Base-by-base conservation (phyloP, 1,140 invertebrate species). In the Drosophila pectinifera region DNA sequence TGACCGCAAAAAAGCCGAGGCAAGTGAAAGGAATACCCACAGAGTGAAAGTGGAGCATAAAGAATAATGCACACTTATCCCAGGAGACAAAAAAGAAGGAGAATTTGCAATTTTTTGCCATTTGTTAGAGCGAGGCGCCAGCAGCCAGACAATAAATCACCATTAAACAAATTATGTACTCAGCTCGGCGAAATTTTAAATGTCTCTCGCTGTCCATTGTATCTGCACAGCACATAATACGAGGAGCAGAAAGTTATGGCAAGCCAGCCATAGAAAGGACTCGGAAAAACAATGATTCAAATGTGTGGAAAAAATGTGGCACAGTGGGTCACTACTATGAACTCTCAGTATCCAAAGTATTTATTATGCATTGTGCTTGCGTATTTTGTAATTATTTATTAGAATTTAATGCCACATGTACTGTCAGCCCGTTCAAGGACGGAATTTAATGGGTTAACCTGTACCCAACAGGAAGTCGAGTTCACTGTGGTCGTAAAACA, bases 161-260 rank as follows among this genome's bases (percentile, higher is more conserved):
- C 83, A 86, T 86, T 86, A 86, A 86, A 72, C 83, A 86, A 86
- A 86, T 86, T 86, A 88, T 86, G 70, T 88, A 88, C 83, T 86
- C 82, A 79, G 80, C 82, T 83, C 79, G 73, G 62, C 79, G 67
- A 69, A 72, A 83, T 88, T 86, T 88, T 74, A 81, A 86, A 86
- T 81, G 73, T 86, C 61, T 59, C 49, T 72, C 39, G 62, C 62
- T 83, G 83, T 67, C 79, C 79, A 86, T 83, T 88, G 82, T 75
- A 67, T 63, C 41, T 69, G 39, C 34, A 39, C 34, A 46, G 42
- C 42, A 70, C 43, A 70, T 57, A 70, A 41, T 31, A 70, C 49
- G 31, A 20, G 18, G 14, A 18, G 31, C 34, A 48, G 13, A 70
- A 70, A 70, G 65, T 68, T 70, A 34, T 11, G 14, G 18, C 14